A percentile compares a stretch with the other conserved stretches of the same genome.
Conservation (phyloP, 2,888 invertebrate species). For the Spodoptera picta region DNA sequence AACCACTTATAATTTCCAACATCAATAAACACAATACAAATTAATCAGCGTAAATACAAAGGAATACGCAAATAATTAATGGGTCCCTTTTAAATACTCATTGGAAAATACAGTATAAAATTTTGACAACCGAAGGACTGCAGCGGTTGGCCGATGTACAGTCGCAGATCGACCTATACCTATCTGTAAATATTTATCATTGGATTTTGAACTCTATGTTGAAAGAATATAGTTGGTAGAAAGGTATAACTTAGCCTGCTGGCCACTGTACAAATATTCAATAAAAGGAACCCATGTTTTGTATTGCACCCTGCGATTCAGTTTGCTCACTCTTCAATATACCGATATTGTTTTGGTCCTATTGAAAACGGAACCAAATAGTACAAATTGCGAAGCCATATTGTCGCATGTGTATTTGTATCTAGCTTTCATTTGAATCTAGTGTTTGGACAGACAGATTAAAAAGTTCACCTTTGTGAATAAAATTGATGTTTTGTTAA, state of each 20-base stretch:
- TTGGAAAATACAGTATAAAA: conserved; percentile 52
- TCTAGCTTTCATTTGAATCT: conserved; percentile 18
- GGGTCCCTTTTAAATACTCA: conserved; percentile 36
- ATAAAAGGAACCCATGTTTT: conserved; percentile 74
- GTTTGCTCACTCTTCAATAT: conserved; percentile 81
- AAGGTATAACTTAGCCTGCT: conserved; percentile 1
- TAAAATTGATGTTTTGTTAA: conserved; percentile 1
- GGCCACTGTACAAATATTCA: conserved; percentile 77
- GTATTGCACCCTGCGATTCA: conserved; percentile 72
- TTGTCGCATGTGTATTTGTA: conserved; percentile 38
- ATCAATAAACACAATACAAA: conserved; percentile 30
- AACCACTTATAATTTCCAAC: conserved; percentile 1
- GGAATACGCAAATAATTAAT: conserved; percentile 40
- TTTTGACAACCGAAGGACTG: conserved; percentile 52
- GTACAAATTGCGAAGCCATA: conserved; percentile 53
- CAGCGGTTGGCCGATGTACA: neutral
- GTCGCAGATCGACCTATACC: conserved; percentile 45
- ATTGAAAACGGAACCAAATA: conserved; percentile 70
- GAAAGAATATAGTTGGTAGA: too few species aligned
- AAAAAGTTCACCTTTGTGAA: conserved; percentile 15
- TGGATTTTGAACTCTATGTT: too few species aligned
- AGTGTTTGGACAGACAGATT: conserved; percentile 35
- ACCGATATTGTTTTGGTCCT: conserved; percentile 77
- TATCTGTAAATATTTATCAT: too few species aligned
- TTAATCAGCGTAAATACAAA: conserved; percentile 37